A percentile compares a stretch with the other conserved stretches of the same genome.
Evolutionary conservation across 1,140 invertebrate genomes (phyloP).

Genomic region (Phymorhynchus buccinoides): DNA sequence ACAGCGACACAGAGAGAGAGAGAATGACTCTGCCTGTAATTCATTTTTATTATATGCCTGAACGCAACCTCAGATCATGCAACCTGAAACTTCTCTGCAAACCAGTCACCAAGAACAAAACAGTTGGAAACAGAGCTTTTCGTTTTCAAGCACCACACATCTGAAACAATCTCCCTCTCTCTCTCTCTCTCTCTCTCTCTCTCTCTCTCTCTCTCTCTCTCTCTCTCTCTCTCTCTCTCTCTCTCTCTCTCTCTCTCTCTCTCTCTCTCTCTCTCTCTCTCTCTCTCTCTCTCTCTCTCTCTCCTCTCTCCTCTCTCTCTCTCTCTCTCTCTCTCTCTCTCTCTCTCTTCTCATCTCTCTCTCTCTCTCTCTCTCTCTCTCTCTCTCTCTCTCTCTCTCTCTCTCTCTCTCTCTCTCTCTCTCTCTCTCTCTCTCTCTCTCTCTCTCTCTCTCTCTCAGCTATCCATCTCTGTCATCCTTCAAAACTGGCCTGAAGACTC

Average conservation of each 20-base stretch:
- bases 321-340: background rate
- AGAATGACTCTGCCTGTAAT: too few relatives aligned
- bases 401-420: background rate
- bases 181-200: background rate
- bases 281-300: too few relatives aligned
- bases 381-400: background rate
- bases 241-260: too few relatives aligned
- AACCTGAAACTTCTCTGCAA: too few relatives aligned
- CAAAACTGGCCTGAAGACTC: too few relatives aligned
- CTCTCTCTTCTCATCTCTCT: background rate
- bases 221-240: background rate
- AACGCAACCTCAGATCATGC: too few relatives aligned
- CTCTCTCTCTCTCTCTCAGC: background rate
- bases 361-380: background rate
- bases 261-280: too few relatives aligned
- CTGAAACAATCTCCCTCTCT: background rate
- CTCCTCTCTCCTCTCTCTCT: background rate
- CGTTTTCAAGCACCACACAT: background rate
- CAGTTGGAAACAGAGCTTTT: too few relatives aligned
- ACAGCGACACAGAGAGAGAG: too few relatives aligned
- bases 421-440: background rate
- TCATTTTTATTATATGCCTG: too few relatives aligned
- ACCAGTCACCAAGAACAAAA: too few relatives aligned
- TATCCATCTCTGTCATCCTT: too few relatives aligned
- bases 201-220: background rate